Evolutionary conservation across 2,797 vertebrate genomes (phyloP), one percentile per base, ranked within the genome.

Genomic region (Paratrypauchen microcephalus): DNA sequence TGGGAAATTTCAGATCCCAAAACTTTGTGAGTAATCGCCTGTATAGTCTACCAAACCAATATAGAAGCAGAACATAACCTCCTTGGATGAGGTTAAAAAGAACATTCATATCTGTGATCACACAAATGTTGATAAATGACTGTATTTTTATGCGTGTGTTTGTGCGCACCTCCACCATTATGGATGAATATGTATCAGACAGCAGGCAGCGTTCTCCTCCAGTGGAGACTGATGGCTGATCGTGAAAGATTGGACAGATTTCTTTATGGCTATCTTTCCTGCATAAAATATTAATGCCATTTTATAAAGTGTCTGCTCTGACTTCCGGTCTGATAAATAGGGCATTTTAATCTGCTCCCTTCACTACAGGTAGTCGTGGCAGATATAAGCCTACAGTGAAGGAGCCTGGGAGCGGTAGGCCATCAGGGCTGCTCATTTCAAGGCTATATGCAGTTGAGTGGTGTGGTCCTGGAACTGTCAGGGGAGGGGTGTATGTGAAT

Each of bases 281-380:
- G 74, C 74, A 80, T 81, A 87, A 90, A 87, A 86, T 73, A 90
- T 85, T 64, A 50, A 83, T 84, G 81, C 75, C 83, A 84, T 90
- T 89, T 88, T 76, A 76, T 76, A 75, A 84, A 86, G 89, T 84
- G 87, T 75, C 83, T 74, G 65, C 7, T 13, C 78, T 75, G 73
- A 80, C 73, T 82, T 74, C 75, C 64, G 26, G 66, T 80, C 71
- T 89, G 84, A 88, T 80, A 73, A 77, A 88, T 82, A 23, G 77
- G 57, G 66, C 69, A 54, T 87, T 82, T 85, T 78, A 85, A 87
- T 87, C 82, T 84, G 67, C 70, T 63, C 19, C 70, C 69, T 66
- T 72, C 15, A 54, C 65, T 79, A 73, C 58, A 74, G 67, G 69
- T 78, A 82, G 82, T 81, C 60, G 71, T 75, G 69, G 75, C 5